Evolutionary conservation across 2,888 invertebrate genomes (phyloP), one percentile per base, ranked within the genome.

Genomic region (Lasioglossum figueresi): DNA sequence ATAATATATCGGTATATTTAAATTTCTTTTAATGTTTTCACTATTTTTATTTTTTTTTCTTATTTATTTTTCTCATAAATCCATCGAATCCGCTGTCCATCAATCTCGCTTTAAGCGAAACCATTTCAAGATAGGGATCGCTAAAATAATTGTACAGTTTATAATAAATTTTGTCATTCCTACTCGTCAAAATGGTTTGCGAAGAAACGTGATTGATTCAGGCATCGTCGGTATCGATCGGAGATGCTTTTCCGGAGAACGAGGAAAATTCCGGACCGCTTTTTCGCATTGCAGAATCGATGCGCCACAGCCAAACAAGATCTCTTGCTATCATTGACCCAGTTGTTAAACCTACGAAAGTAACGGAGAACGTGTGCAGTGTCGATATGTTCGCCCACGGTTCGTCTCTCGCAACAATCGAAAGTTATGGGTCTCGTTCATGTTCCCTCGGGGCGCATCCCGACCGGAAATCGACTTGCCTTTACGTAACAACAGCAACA

Each of bases 281-380:
- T 52, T 23, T 8, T 48, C 6, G 48, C 48, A 23, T 8, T 52
- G 52, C 52, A 52, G 23, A 23, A 52, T 52, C 23, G 52, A 52
- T 52, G 52, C 52, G 23, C 23, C 23, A 52, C 23, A 52, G 52
- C 23, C 52, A 52, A 52, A 52, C 52, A 23, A 52, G 23, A 52
- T 52, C 48, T 48, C 48, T 84, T 79, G 85, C 86, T 90, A 91
- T 91, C 90, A 80, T 87, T 89, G 91, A 91, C 91, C 91, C 88
- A 91, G 86, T 91, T 91, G 86, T 78, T 78, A 68, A 86, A 76
- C 71, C 85, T 72, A 77, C 79, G 63, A 70, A 78, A 77, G 63
- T 8, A 71, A 43, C 74, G 66, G 68, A 43, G 52, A 40, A 68
- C 43, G 48, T n/a, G 85, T 37, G 68, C 66, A 40, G 27, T 52